Evolutionary conservation across 2,888 invertebrate genomes (phyloP), one percentile per base, ranked within the genome.

Genomic region (Ashinkailepas kermadecensis): DNA sequence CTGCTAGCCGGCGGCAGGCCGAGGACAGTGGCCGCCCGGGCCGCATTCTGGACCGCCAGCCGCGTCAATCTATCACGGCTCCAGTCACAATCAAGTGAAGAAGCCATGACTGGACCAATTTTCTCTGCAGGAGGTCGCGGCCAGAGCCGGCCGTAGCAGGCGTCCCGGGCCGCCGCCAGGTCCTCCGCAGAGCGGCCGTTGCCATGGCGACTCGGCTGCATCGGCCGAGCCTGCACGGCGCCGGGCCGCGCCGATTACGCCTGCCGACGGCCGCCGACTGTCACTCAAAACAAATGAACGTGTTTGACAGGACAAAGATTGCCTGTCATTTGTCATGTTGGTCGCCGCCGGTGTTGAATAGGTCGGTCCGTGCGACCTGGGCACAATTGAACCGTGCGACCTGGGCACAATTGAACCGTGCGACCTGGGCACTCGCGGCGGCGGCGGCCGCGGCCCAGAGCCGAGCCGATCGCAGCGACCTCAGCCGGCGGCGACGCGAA

Each of bases 91-190:
- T 70, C 70, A 70, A 70, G 39, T 70, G 70, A 70, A 70, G 70
- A 70, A 70, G 70, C 39, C 70, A 70, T 70, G 70, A 39, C 70
- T 70, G 70, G 70, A 39, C 70, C 70, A 70, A 70, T 70, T 70
- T 70, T 70, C 70, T 70, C 70, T 70, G 70, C 70, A 70, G 39
- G 15, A 70, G 70, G 70, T 70, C 25, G 39, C 70, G 67, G 70
- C 70, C 70, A 12, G 70, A 70, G 39, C 70, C 70, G 39, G 25
- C 23, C n/a, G 25, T 23, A 23, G 8, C 23, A 10, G 10, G 23
- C 70, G 39, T 12, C 70, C 70, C 39, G 39, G 70, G 67, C 10
- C 12, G 10, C 67, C 25, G 8, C 39, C 39, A 25, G 39, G 15
- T 70, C 39, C 39, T 70, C 70, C 70, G 70, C 70, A 70, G 70